Base-by-base conservation (phyloP, 2,797 vertebrate species). In the Microctenopoma stevenorrisi region DNA sequence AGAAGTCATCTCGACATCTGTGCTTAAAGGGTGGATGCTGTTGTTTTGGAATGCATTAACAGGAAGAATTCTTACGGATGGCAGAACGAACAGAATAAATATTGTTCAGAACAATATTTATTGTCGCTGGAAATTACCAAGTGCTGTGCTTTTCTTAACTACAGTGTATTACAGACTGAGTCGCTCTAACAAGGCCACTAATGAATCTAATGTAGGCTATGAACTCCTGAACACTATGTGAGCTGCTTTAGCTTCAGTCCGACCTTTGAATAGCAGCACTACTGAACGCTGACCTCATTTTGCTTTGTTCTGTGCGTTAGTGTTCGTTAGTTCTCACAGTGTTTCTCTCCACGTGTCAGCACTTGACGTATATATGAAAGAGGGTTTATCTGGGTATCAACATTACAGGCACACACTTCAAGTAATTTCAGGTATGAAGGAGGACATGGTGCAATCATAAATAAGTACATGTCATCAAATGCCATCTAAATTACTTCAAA, bases 71-170 rank as follows among this genome's bases (percentile, higher is more conserved):
- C 88, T 88, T 83, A 83, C 38, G 55, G 68, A 87, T 83, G 81
- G 69, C 54, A 89, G 46, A 83, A 77, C 48, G 69, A 76, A 54
- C 12, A 53, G 43, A 89, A 92, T 89, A 94, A 93, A 93, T 93
- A 93, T 91, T 86, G 84, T 64, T 69, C 0, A 9, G 35, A 81
- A 88, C 87, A 91, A 93, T 94, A 94, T 94, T 93, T 92, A 93
- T 91, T 57, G 25, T 63, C 63, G 64, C 16, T 69, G 67, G 87
- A 91, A 91, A 91, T 91, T 90, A 92, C 89, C 58, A 75, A 90
- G 88, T 84, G 88, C 33, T 49, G 25, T 70, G 43, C 43, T 38
- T 64, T 49, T n/a, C 18, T 56, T 30, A 12, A 3, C 40, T 18
- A 38, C 7, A 22, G 22, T 44, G 46, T 4, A 2, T 14, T 47